phyloP scores from a whole-genome alignment of 2,888 invertebrate species.

The Drosophila flavopinicola region DNA sequence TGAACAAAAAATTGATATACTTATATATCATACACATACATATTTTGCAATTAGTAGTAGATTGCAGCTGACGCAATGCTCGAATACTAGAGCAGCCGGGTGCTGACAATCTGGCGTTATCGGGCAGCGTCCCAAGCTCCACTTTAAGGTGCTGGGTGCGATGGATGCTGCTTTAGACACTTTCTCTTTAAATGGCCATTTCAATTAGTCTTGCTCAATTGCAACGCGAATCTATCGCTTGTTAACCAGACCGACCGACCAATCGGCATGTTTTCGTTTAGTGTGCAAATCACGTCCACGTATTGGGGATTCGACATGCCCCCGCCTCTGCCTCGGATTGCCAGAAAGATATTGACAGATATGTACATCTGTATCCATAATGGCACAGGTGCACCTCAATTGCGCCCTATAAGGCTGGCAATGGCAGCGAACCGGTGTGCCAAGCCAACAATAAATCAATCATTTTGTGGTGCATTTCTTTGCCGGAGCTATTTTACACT shows the following conservation, averaged over 20 bases:
- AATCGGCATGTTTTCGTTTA: slow-evolving; percentile 63
- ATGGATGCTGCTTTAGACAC: slow-evolving; percentile 55
- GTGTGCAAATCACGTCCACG: slow-evolving; percentile 67
- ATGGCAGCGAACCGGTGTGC: slow-evolving; percentile 24
- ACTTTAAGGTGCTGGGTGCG: slow-evolving; percentile 31
- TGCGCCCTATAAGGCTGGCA: slow-evolving; percentile 43
- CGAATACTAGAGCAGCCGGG: slow-evolving; percentile 59
- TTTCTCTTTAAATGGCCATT: slow-evolving; percentile 75
- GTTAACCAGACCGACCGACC: slow-evolving; percentile 50
- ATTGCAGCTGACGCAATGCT: slow-evolving; percentile 37
- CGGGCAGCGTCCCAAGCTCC: slow-evolving; percentile 21
- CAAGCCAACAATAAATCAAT: slow-evolving; percentile 73
- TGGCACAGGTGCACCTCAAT: slow-evolving; percentile 21
- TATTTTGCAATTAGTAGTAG: slow-evolving; percentile 76
- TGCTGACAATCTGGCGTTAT: too few relatives aligned
- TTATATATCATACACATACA: slow-evolving; percentile 4
- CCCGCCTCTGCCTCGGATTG: slow-evolving; percentile 29
- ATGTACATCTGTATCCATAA: slow-evolving; percentile 46
- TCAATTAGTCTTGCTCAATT: slow-evolving; percentile 70
- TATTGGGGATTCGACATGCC: slow-evolving; percentile 39
- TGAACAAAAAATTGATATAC: slow-evolving; percentile 7
- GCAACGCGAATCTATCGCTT: slow-evolving; percentile 52
- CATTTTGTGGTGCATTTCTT: slow-evolving; percentile 59
- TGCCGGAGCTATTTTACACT: slow-evolving; percentile 67
- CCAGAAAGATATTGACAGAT: slow-evolving; percentile 44